phyloP scores from a whole-genome alignment of 2,113 vertebrate species.

The Typhlomys cinereus region DNA sequence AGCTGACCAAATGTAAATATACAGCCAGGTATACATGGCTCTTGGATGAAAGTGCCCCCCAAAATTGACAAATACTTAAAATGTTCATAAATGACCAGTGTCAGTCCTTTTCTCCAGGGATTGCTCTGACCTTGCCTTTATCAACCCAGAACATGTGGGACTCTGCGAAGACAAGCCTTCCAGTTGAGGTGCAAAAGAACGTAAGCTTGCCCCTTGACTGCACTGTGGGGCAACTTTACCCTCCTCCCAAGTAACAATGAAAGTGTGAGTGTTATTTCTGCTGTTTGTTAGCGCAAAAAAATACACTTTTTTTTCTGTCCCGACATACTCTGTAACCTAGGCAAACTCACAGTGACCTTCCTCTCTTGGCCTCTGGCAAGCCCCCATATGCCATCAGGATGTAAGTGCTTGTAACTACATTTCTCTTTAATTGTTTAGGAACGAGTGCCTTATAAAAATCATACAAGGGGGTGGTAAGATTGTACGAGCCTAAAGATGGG shows the following conservation, averaged over 20 bases:
- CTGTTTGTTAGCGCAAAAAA: background rate
- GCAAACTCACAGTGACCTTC: background rate
- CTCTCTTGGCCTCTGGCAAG: background rate
- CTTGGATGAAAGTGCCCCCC: conserved; percentile 11
- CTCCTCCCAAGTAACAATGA: background rate
- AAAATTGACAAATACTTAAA: background rate
- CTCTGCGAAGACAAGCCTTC: background rate
- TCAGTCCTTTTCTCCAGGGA: conserved; percentile 49
- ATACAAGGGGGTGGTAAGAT: too few relatives aligned
- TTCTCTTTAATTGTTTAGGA: conserved; percentile 9
- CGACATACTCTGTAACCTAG: background rate
- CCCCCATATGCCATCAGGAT: background rate
- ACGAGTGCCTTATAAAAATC: background rate
- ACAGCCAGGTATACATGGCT: background rate
- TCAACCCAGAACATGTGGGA: background rate
- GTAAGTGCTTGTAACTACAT: background rate
- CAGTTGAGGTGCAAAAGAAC: background rate
- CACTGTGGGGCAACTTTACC: background rate
- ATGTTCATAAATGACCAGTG: background rate
- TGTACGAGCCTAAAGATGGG: too few relatives aligned
- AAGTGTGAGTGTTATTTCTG: background rate
- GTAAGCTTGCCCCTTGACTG: background rate
- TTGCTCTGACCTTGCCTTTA: background rate
- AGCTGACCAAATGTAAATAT: background rate
- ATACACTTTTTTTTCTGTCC: background rate